Base-by-base conservation (phyloP, 2,113 vertebrate genomes). In the Plectropomus leopardus region DNA sequence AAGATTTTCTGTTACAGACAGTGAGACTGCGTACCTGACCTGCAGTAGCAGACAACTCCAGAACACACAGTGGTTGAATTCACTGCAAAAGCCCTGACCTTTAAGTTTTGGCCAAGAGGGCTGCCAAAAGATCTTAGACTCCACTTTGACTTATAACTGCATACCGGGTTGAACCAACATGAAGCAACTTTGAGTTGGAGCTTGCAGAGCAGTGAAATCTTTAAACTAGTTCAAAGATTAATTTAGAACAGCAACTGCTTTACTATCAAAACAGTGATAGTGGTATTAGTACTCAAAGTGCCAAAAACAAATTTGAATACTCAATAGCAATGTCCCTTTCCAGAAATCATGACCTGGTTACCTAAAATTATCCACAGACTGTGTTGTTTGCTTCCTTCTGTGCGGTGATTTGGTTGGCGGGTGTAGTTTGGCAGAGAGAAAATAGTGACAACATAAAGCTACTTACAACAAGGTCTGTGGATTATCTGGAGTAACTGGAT, bases 31-130 rank as follows among this genome's bases (percentile, higher is more conserved):
- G 47, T 9, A 59, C n/a, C 24, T 64, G 53, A 55, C 30, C 36
- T 5, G 15, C 24, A 71, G 53, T 21, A 42, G 51, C 10, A 32
- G 72, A 72, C 7, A 19, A 63, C 42, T 58, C 7, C 9, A 70
- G 21, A 53, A 59, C 1, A 19, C 1, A 10, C 32, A 72, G 17
- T 11, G n/a, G 28, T 11, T 54, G 45, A 23, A 67, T 78, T 80
- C 66, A 68, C 59, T 58, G n/a, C 40, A 58, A 50, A 76, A 59
- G 76, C 53, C 19, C 32, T 72, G 55, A 78, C 77, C 69, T 80
- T 83, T 70, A 54, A 5, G 3, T 7, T 70, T 70, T 64, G 32
- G 15, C 23, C 54, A 61, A 16, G 19, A 71, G 45, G 55, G 59
- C 51, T 80, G 59, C 28, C 7, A 57, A 67, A 78, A 59, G 47